phyloP scores from a whole-genome alignment of 2,113 vertebrate species.

The Chauna torquata region DNA sequence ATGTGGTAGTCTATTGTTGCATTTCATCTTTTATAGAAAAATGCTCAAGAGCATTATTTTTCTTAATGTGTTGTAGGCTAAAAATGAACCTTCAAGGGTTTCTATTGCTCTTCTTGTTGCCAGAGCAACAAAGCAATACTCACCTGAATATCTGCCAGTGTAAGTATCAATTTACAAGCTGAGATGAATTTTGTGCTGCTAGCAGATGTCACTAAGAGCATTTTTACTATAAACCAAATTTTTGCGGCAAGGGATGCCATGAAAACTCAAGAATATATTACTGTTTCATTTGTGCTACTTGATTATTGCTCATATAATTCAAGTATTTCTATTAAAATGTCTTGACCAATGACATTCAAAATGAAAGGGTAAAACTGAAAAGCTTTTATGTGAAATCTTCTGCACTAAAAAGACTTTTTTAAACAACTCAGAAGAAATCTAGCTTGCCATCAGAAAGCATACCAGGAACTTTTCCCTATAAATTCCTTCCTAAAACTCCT shows the following conservation, averaged over 20 bases:
- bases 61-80: slow-evolving; percentile 7
- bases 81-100: slow-evolving; percentile 26
- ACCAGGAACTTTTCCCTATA: background rate
- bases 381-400: background rate
- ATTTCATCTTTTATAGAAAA: background rate
- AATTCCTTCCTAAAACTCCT: background rate
- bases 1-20: background rate
- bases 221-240: slow-evolving; percentile 1
- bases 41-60: slow-evolving; percentile 16
- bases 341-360: background rate
- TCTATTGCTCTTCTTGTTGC: slow-evolving; percentile 36
- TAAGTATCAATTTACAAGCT: slow-evolving; percentile 31
- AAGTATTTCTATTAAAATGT: slow-evolving; percentile 39
- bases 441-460: background rate
- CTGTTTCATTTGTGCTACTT: background rate
- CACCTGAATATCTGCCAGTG: slow-evolving; percentile 32
- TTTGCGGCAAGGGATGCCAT: background rate
- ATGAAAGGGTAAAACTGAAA: background rate
- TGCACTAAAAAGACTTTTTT: background rate
- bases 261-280: background rate
- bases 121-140: slow-evolving; percentile 62
- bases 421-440: background rate
- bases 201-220: background rate
- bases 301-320: slow-evolving; percentile 26
- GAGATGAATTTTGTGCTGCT: slow-evolving; percentile 10